Base-by-base conservation (phyloP, 1,140 invertebrate genomes). In the Calosoma granatense region DNA sequence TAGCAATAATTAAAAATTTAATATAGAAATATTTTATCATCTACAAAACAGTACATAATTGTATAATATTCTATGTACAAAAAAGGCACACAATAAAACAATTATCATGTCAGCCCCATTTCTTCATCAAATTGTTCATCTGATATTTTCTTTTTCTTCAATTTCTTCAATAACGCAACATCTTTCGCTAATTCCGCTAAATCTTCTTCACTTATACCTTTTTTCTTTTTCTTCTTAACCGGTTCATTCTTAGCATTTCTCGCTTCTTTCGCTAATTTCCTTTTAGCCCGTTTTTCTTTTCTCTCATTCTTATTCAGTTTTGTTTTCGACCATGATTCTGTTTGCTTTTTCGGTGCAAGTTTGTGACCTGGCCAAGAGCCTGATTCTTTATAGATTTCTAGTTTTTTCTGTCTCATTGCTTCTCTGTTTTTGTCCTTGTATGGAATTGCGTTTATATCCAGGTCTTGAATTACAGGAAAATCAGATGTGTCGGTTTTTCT, bases 361-460 rank as follows among this genome's bases (percentile, higher is more conserved):
- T 83, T 82, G 58, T 80, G 81, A 1, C 78, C 75, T 0, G 88
- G 88, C 89, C 90, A 93, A 4, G 71, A 68, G 6, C 90, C 91
- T 1, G 88, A 90, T 66, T 84, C 78, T 69, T 79, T 75, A 67
- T 81, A 92, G 4, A 78, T 74, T 59, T 82, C 74, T 19, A 92
- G 73, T 71, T 92, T 92, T 65, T 82, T 74, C 67, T 84, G 73
- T 53, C 92, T 70, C 26, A 81, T 78, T 22, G 79, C 74, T 75
- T 97, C 92, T 63, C 82, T 81, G 63, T 86, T 78, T 65, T 87
- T 87, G 67, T 96, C 86, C 70, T 81, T 88, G 67, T 92, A 98
- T 15, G 82, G 73, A 60, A 98, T 86, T 15, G 71, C 74, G 65
- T 90, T 88, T 2, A 86, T 72, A 72, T 97, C 86, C 19, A 92